A percentile compares a stretch with the other conserved stretches of the same genome.
Evolutionary conservation across 1,140 invertebrate species (phyloP).

Genomic region (Homarus americanus): DNA sequence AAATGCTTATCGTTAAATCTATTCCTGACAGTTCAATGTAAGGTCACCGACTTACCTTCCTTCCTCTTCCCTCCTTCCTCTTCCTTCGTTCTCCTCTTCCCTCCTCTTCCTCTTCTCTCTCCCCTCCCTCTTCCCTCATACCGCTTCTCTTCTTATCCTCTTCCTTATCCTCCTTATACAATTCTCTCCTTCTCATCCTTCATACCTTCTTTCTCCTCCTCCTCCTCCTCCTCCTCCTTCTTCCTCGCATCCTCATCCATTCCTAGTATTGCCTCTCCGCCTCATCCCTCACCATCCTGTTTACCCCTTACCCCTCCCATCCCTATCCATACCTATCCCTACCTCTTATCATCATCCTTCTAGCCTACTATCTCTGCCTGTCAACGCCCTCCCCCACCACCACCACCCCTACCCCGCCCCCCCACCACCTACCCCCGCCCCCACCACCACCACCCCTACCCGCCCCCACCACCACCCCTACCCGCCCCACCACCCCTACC

Average conservation of each 20-base stretch:
- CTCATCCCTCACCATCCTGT: not conserved
- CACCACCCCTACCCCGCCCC: not conserved
- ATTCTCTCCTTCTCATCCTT: not conserved
- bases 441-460: too few relatives aligned
- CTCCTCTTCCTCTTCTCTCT: not conserved
- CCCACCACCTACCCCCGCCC: too few relatives aligned
- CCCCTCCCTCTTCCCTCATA: not conserved
- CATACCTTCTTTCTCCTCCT: not conserved
- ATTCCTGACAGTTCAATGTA: constrained; percentile 4
- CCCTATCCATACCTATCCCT: not conserved
- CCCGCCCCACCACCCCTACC: too few relatives aligned
- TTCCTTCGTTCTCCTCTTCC: not conserved
- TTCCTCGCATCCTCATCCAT: not conserved
- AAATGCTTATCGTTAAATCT: constrained; percentile 27
- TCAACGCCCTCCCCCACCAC: not conserved
- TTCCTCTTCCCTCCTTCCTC: not conserved
- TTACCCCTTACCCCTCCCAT: not conserved
- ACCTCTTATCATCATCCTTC: not conserved
- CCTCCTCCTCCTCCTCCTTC: not conserved
- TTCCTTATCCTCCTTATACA: not conserved
- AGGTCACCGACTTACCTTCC: not conserved
- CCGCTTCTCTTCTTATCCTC: not conserved
- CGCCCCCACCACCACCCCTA: too few relatives aligned
- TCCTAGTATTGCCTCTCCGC: not conserved
- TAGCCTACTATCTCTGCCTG: not conserved